phyloP scores from a whole-genome alignment of 2,888 invertebrate genomes.

The Sarcophaga rosellei region DNA sequence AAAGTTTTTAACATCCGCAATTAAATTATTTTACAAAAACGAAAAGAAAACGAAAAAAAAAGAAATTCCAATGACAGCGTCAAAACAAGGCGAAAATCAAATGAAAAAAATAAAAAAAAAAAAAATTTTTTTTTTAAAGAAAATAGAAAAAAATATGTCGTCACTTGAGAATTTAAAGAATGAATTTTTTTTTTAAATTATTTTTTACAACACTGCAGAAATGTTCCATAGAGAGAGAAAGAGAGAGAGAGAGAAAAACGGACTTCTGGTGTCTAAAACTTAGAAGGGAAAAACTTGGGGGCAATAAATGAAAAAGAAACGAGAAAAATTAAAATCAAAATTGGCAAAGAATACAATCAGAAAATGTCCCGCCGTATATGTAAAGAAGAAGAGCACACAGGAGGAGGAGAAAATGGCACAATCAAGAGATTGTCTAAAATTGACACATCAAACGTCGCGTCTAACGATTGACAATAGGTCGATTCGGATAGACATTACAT shows the following conservation, averaged over 20 bases:
- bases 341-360: constrained; percentile 64
- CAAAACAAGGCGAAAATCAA: constrained; percentile 20
- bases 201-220: neutral
- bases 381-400: constrained; percentile 11
- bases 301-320: constrained; percentile 15
- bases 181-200: constrained; percentile 37
- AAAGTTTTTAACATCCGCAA: constrained; percentile 66
- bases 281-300: no score
- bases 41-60: constrained; percentile 37
- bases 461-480: constrained; percentile 69
- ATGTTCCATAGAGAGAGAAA: neutral
- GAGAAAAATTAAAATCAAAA: constrained; percentile 57
- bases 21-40: constrained; percentile 65
- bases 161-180: constrained; percentile 68
- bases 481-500: constrained; percentile 59
- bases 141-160: constrained; percentile 56
- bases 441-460: constrained; percentile 69
- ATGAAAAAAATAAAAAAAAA: constrained; percentile 9
- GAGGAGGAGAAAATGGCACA: neutral
- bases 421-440: constrained; percentile 67
- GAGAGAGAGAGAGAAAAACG: neutral
- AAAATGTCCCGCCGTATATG: neutral
- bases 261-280: neutral
- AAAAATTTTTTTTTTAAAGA: no score
- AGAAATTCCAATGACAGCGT: constrained; percentile 55